A percentile compares a stretch with the other conserved stretches of the same genome.
Conservation (phyloP, 2,113 vertebrate genomes). For the Beaufortia kweichowensis region DNA sequence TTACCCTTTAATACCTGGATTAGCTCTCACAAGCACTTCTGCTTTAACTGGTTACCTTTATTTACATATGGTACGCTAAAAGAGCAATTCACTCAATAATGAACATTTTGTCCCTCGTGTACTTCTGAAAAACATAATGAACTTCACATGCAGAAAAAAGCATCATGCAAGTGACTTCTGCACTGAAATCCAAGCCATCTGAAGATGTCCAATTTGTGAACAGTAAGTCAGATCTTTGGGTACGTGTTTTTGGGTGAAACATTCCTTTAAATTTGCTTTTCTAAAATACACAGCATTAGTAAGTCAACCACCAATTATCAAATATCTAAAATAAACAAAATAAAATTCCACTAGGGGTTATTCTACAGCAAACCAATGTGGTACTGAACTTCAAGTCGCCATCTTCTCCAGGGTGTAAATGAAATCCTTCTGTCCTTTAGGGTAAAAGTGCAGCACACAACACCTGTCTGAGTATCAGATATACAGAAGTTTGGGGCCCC, state of each 20-base stretch:
- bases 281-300: neutral
- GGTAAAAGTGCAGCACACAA: conserved; percentile 22
- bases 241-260: neutral
- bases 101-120: neutral
- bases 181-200: no score
- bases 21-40: neutral
- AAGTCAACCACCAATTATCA: conserved; percentile 7
- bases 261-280: neutral
- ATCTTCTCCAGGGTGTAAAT: conserved; percentile 24
- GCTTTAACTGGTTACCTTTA: neutral
- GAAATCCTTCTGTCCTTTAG: conserved; percentile 34
- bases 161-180: neutral
- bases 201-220: no score
- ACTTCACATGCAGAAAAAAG: no score
- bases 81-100: neutral
- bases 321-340: neutral
- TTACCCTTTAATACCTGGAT: conserved; percentile 3
- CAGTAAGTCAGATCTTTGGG: neutral
- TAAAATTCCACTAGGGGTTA: neutral
- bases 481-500: conserved; percentile 19
- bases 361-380: conserved; percentile 4
- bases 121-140: neutral
- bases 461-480: conserved; percentile 33
- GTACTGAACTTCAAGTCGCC: conserved; percentile 1
- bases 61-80: neutral